A percentile compares a stretch with the other conserved stretches of the same genome.
Conservation (phyloP, 2,113 vertebrate genomes). For the Gallinago undulata region DNA sequence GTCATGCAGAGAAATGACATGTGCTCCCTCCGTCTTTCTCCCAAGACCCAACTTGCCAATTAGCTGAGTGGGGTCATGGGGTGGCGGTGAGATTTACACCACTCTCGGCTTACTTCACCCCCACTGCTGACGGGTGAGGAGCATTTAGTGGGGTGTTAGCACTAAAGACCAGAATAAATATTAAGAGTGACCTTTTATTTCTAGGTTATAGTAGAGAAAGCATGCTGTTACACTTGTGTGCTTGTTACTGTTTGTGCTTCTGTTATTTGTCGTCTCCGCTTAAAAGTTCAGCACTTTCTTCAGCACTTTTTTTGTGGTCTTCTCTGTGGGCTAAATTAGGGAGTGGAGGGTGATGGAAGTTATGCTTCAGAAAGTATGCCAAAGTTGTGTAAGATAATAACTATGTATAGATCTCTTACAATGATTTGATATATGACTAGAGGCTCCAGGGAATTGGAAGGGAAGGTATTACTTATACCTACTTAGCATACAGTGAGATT, state of each 20-base stretch:
- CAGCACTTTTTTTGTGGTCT: background rate
- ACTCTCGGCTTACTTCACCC: background rate
- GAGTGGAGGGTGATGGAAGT: background rate
- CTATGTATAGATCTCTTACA: background rate
- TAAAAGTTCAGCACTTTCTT: background rate
- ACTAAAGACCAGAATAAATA: background rate
- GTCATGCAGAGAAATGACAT: slow-evolving; percentile 43
- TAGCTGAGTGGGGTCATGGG: background rate
- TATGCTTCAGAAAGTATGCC: background rate
- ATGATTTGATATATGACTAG: background rate
- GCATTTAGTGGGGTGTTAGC: fast-evolving
- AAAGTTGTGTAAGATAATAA: background rate
- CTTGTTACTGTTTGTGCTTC: background rate
- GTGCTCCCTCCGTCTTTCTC: background rate
- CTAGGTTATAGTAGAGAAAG: background rate
- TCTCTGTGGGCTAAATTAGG: background rate
- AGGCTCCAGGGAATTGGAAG: background rate
- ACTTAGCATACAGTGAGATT: background rate
- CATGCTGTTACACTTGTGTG: background rate
- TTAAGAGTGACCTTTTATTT: background rate
- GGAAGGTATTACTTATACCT: background rate
- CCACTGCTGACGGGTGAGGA: background rate
- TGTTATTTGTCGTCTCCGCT: background rate
- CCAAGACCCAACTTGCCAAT: slow-evolving; percentile 50
- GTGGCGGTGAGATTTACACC: background rate